These are phyloP conservation scores for Diabrotica virgifera DNA, from an alignment of 1,140 invertebrate species.

Conservation along the genomic window DNA sequence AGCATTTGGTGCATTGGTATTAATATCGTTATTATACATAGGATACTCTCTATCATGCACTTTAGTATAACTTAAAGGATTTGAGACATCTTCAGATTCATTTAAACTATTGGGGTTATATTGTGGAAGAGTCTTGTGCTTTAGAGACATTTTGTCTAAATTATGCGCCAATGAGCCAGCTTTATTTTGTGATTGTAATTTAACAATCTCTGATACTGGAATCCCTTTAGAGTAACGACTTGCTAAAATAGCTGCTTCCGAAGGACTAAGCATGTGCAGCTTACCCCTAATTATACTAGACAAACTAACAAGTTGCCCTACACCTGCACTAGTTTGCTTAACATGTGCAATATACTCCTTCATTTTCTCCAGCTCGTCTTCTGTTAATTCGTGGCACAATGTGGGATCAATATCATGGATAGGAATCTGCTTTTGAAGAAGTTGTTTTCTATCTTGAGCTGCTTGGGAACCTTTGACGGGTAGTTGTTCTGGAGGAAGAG, in stretches of 20 bases:
- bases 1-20: background rate
- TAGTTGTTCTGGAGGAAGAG: conserved; percentile 64
- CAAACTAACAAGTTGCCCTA: conserved; percentile 41
- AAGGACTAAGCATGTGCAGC: conserved; percentile 29
- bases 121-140: conserved; percentile 5
- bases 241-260: conserved; percentile 30
- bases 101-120: background rate
- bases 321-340: conserved; percentile 60
- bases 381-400: conserved; percentile 59
- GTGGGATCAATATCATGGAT: conserved; percentile 71
- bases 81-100: background rate
- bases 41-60: conserved; percentile 6
- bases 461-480: conserved; percentile 75
- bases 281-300: conserved; percentile 32
- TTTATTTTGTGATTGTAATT: conserved; percentile 24
- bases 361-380: conserved; percentile 59
- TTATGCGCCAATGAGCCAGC: conserved; percentile 6
- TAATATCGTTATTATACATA: conserved; percentile 11
- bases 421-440: conserved; percentile 76
- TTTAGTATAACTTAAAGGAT: conserved; percentile 6
- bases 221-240: conserved; percentile 30
- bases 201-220: conserved; percentile 34
- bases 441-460: conserved; percentile 67
- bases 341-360: conserved; percentile 64
- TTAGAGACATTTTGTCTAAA: conserved; percentile 19